These are phyloP conservation scores for Rhyacophila evoluta DNA, from an alignment of 2,888 invertebrate species.

Conservation along the genomic window DNA sequence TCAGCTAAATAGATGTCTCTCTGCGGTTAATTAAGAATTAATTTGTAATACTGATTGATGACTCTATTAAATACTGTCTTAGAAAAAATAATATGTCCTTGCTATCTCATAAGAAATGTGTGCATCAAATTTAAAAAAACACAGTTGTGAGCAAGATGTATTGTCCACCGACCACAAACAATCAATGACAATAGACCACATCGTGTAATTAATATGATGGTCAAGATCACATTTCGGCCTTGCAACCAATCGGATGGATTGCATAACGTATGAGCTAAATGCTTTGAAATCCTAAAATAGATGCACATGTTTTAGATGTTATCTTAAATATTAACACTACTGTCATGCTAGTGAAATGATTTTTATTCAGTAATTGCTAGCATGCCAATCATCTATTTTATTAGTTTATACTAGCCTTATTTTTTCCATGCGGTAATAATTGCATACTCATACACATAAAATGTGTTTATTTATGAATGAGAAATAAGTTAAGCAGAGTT, in stretches of 20 bases:
- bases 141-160: neutral
- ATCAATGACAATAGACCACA: slow-evolving; percentile 37
- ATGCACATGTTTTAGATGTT: neutral
- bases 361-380: no score
- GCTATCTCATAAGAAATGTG: slow-evolving; percentile 20
- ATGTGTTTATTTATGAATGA: no score
- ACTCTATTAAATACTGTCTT: no score
- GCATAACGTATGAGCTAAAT: neutral
- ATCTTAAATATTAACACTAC: neutral
- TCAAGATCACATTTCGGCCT: slow-evolving; percentile 41
- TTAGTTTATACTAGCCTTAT: no score
- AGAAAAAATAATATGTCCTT: no score
- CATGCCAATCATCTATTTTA: no score
- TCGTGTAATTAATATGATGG: slow-evolving; percentile 40
- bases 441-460: no score
- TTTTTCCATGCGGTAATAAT: no score
- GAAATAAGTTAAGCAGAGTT: no score
- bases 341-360: neutral
- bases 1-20: no score
- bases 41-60: no score
- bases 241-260: slow-evolving; percentile 26
- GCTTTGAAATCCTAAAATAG: neutral
- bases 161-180: neutral
- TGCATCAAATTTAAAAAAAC: slow-evolving; percentile 29
- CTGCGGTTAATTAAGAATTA: no score